A percentile compares a stretch with the other conserved stretches of the same genome.
Conservation (phyloP, 2,888 invertebrate species). For the Cryptophagus acutangulus region DNA sequence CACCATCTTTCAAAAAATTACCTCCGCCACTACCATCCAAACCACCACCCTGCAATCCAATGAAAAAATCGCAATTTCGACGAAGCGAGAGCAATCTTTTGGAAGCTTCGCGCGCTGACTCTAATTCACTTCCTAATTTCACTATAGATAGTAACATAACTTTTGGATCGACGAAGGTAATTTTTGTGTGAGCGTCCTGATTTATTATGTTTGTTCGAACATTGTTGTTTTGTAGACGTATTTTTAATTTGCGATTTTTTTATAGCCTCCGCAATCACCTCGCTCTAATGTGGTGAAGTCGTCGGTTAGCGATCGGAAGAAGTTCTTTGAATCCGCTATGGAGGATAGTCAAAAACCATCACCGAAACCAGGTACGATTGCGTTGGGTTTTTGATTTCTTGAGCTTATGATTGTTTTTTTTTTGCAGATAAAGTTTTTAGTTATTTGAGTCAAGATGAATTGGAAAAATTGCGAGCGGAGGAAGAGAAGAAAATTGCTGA, state of each 20-base stretch:
- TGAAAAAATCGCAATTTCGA: conserved; percentile 22
- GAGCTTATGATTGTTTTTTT: conserved; percentile 1
- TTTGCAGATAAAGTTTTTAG: conserved; percentile 84
- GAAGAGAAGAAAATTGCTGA: conserved; percentile 86
- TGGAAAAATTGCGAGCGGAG: conserved; percentile 89
- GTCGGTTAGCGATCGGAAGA: conserved; percentile 88
- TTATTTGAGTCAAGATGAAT: conserved; percentile 89
- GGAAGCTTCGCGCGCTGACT: no score
- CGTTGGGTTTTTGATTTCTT: neutral
- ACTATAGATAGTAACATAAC: no score
- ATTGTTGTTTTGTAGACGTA: no score
- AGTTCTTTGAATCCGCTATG: conserved; percentile 94
- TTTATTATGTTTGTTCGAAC: no score
- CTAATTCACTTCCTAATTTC: no score
- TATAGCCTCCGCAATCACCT: conserved; percentile 58
- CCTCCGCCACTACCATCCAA: conserved; percentile 21
- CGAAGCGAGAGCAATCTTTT: no score
- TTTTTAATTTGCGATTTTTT: conserved; percentile 14
- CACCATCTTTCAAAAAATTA: conserved; percentile 4
- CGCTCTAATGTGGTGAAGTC: conserved; percentile 73
- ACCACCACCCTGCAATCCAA: conserved; percentile 27
- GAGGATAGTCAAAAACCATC: conserved; percentile 84
- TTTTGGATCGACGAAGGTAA: no score
- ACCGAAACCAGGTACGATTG: conserved; percentile 70
- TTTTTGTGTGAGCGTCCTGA: no score